phyloP scores from a whole-genome alignment of 64 coral and sea anemone genomes.

The Montipora capricornis region DNA sequence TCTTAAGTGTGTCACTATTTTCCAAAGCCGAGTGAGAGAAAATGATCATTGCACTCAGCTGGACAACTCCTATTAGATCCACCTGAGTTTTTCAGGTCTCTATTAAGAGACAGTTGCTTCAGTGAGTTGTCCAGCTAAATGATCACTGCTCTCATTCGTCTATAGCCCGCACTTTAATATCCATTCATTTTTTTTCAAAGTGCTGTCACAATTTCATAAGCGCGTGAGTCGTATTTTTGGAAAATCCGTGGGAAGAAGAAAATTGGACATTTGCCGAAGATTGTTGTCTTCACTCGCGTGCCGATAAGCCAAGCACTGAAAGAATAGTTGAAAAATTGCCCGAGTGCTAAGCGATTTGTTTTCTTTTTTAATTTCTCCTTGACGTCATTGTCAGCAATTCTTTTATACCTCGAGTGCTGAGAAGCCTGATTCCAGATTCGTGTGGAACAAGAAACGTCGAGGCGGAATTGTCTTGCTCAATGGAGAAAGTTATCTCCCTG shows the following conservation, averaged over 20 bases:
- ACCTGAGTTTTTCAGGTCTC: no score
- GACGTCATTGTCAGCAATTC: neutral
- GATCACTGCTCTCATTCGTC: no score
- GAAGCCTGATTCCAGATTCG: neutral
- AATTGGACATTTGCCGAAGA: neutral
- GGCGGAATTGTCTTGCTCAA: neutral
- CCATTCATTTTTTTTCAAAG: neutral
- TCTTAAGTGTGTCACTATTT: neutral
- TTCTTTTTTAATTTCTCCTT: neutral
- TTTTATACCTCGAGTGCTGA: neutral
- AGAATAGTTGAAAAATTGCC: constrained; percentile 30
- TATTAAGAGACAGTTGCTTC: no score
- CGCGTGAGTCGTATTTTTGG: neutral
- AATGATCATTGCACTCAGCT: no score
- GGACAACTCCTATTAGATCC: no score
- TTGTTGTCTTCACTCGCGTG: neutral
- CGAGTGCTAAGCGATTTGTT: neutral
- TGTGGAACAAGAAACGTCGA: neutral
- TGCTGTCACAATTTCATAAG: neutral
- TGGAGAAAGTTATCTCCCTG: no score
- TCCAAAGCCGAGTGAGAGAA: no score
- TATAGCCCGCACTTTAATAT: no score
- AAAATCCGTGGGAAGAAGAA: neutral
- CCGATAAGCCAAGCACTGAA: neutral
- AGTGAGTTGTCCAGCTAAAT: no score